phyloP scores from a whole-genome alignment of 1,140 invertebrate species.

The Anastrepha obliqua region DNA sequence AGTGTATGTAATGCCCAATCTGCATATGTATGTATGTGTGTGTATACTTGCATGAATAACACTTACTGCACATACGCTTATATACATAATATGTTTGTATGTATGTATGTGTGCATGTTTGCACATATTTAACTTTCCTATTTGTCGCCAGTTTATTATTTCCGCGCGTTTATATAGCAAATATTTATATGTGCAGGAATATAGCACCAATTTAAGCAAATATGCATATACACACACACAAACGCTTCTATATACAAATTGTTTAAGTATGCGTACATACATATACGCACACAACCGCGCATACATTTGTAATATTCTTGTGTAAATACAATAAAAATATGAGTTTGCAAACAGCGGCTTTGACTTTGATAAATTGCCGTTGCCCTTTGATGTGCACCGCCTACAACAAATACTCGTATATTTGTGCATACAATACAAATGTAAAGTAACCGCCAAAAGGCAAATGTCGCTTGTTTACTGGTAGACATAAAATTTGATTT shows the following conservation, averaged over 20 bases:
- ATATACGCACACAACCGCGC: not conserved
- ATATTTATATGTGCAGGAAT: slow-evolving; percentile 1
- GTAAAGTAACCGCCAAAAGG: slow-evolving; percentile 10
- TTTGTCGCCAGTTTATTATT: slow-evolving; percentile 36
- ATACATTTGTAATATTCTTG: not conserved
- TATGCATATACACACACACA: not conserved
- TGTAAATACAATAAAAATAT: slow-evolving; percentile 50
- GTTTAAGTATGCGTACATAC: not conserved
- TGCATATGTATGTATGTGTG: too few species aligned
- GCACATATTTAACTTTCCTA: not conserved
- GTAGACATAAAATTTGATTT: slow-evolving; percentile 53
- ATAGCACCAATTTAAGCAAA: not conserved
- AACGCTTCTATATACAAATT: not conserved
- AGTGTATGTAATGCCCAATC: not conserved
- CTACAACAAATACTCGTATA: slow-evolving; percentile 1
- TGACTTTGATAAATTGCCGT: slow-evolving; percentile 50
- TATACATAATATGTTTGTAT: not conserved
- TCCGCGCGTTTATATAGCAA: not conserved
- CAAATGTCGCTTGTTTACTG: slow-evolving; percentile 3
- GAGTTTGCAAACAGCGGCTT: slow-evolving; percentile 50
- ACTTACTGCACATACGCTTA: too few species aligned
- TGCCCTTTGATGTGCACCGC: slow-evolving; percentile 3
- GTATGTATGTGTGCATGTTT: not conserved
- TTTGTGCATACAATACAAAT: not conserved
- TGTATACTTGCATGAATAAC: too few species aligned